Percentiles rank a stretch among this genome's conserved stretches.
Conservation (phyloP, 2,797 vertebrate species). For the Chanos chanos region DNA sequence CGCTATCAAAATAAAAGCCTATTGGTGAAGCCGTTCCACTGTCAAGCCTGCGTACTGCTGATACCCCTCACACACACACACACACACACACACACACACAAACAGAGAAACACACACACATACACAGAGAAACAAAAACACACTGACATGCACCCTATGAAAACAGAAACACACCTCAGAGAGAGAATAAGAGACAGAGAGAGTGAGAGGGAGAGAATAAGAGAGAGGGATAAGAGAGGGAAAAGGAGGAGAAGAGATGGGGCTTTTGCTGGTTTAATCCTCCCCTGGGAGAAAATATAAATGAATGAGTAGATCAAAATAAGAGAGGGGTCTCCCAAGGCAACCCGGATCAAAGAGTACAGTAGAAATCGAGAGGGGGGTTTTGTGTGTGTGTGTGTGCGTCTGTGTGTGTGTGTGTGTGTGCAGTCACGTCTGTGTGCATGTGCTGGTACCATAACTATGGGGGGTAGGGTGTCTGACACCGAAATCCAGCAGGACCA, state of each 20-base stretch:
- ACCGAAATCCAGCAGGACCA: neutral
- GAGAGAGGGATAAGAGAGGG: neutral
- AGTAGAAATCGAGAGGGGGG: neutral
- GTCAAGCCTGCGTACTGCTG: neutral
- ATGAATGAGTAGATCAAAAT: conserved; percentile 28
- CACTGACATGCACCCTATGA: too few relatives aligned
- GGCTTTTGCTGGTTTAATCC: neutral
- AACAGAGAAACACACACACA: neutral
- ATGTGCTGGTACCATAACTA: too few relatives aligned
- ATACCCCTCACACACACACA: neutral
- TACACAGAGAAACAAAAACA: neutral
- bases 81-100: neutral
- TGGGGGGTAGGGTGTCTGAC: conserved; percentile 7
- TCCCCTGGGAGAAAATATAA: conserved; percentile 1
- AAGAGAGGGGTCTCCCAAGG: neutral
- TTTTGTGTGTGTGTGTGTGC: neutral
- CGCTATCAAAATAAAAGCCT: neutral
- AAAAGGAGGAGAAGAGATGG: neutral
- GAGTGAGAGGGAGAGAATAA: neutral
- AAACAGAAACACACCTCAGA: neutral
- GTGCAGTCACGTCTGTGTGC: neutral
- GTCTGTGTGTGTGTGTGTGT: neutral
- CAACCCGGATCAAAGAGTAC: conserved; percentile 20
- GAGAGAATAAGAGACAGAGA: neutral
- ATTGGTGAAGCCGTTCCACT: neutral